These are phyloP conservation scores for Thereva nobilitata DNA, from an alignment of 2,888 invertebrate species.

Conservation along the genomic window DNA sequence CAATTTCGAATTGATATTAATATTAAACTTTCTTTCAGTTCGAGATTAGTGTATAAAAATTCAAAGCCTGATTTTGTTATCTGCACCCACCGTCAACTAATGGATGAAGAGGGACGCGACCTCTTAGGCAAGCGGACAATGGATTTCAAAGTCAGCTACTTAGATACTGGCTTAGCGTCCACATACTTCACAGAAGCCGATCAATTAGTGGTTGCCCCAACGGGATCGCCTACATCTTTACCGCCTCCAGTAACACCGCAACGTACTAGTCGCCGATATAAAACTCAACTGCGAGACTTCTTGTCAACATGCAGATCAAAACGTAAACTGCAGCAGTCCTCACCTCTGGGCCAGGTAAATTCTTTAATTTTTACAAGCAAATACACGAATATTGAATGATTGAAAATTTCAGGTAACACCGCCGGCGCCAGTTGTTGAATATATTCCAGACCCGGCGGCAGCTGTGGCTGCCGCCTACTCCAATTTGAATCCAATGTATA, in stretches of 20 bases:
- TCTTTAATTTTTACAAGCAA: neutral
- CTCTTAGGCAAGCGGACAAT: constrained; percentile 96
- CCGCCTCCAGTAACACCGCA: constrained; percentile 71
- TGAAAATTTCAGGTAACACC: constrained; percentile 48
- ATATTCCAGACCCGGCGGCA: constrained; percentile 61
- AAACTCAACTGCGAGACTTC: constrained; percentile 91
- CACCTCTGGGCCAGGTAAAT: constrained; percentile 59
- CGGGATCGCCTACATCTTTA: constrained; percentile 61
- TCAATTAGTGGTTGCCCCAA: constrained; percentile 68
- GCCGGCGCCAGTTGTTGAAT: constrained; percentile 57
- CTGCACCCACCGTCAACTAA: constrained; percentile 96
- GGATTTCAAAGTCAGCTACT: constrained; percentile 97
- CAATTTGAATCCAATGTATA: constrained; percentile 76
- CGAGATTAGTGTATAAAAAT: constrained; percentile 97
- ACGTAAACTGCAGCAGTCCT: constrained; percentile 64
- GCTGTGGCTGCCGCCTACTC: constrained; percentile 79
- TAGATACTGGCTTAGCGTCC: constrained; percentile 90
- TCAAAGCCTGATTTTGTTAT: constrained; percentile 99
- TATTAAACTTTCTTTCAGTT: constrained; percentile 60
- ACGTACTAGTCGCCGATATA: constrained; percentile 85
- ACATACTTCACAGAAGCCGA: constrained; percentile 88
- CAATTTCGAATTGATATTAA: neutral
- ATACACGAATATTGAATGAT: neutral
- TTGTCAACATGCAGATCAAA: constrained; percentile 88
- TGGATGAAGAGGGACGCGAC: constrained; percentile 99